Base-by-base conservation (phyloP, 1,140 invertebrate genomes). In the Drosophila tristis region DNA sequence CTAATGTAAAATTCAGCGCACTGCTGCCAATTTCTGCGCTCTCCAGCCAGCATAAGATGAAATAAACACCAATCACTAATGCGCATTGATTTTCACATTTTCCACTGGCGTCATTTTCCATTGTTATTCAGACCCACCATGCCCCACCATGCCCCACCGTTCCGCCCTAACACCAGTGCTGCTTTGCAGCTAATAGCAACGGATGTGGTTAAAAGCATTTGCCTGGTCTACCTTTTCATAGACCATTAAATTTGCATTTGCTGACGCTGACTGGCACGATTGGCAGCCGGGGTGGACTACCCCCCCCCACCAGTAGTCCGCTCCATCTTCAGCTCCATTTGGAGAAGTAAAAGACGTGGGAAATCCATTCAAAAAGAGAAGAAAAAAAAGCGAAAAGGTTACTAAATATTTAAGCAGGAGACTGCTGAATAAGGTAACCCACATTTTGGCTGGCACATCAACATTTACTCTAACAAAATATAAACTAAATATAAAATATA, bases 161-260 rank as follows among this genome's bases (percentile, higher is more conserved):
- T 55, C 39, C 29, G 16, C 35, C 47, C 47, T 64, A 1, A 29
- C 23, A 23, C 2, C 23, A 23, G 1, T 23, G 23, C 23, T 23
- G 1, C 23, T 25, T 25, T 25, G 20, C 61, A 66, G 66, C 84
- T 87, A 82, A 89, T 89, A 77, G 84, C 84, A 73, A 64, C 82
- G 82, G 82, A 87, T 87, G 78, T 89, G 82, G 82, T 87, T 89
- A 87, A 87, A 87, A 87, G 82, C 82, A 89, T 86, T 86, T 87
- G 66, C 78, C 82, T 66, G 57, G 79, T 57, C 82, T 87, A 82
- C 79, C 82, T 87, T 87, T 79, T 78, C 75, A 87, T 87, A 87
- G 78, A 89, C 84, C 82, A 87, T 87, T 87, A 87, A 87, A 87
- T 87, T 87, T 87, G 82, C 82, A 89, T 87, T 87, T 87, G 84